These are phyloP conservation scores for Perizoma flavofasciatum DNA, from an alignment of 2,888 invertebrate genomes.

Conservation along the genomic window DNA sequence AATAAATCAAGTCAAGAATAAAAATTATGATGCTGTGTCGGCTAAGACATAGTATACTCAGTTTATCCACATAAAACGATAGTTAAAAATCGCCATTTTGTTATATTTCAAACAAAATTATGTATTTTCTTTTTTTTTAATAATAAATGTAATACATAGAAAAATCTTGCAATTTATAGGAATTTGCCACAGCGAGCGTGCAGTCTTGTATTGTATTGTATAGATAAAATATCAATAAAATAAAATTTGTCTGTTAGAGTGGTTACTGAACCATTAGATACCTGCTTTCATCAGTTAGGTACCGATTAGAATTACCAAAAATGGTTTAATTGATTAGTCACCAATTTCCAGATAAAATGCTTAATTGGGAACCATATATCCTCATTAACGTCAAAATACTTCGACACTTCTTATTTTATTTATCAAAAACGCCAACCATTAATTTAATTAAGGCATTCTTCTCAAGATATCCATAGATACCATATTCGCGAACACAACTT, in stretches of 20 bases:
- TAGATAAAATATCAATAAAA: neutral
- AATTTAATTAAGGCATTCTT: conserved; percentile 80
- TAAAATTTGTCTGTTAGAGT: neutral
- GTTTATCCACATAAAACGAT: no score
- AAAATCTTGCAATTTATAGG: neutral
- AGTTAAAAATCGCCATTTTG: no score
- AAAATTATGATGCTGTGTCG: no score
- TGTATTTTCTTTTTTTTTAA: no score
- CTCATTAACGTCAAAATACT: conserved; percentile 71
- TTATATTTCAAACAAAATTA: no score
- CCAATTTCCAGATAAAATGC: conserved; percentile 25
- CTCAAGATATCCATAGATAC: conserved; percentile 64
- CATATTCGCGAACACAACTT: conserved; percentile 62
- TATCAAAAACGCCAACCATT: conserved; percentile 72
- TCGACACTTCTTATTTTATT: conserved; percentile 62
- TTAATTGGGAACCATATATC: conserved; percentile 57
- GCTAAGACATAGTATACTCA: no score
- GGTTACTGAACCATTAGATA: no score
- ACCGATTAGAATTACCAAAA: conserved; percentile 9
- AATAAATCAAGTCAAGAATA: no score
- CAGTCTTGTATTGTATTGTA: no score
- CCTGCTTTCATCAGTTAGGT: neutral
- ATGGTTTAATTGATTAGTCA: conserved; percentile 30
- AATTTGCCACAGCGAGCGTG: no score
- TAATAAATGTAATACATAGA: no score